Conservation (phyloP, 1,140 invertebrate genomes). For the Trichonephila clavipes region DNA sequence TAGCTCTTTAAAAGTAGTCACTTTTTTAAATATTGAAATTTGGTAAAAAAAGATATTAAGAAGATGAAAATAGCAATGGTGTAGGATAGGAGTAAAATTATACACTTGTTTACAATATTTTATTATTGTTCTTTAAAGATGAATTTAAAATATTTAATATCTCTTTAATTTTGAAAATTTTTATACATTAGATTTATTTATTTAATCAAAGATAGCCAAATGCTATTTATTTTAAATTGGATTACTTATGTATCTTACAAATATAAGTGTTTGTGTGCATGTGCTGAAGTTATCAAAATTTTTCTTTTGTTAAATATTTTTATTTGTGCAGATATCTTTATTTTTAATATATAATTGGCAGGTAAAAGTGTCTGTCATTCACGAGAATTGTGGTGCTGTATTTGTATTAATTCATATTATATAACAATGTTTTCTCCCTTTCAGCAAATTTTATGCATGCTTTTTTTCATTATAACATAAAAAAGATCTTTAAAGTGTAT, state of each 20-base stretch:
- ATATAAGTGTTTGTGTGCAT: background rate
- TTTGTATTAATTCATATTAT: background rate
- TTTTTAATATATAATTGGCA: background rate
- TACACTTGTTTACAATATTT: conserved; percentile 38
- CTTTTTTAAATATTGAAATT: too few species aligned
- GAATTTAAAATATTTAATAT: conserved; percentile 32
- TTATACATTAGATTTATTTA: conserved; percentile 37
- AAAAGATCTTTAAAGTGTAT: background rate
- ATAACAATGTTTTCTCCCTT: background rate
- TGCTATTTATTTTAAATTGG: background rate
- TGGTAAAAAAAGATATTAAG: too few species aligned
- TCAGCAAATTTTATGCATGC: background rate
- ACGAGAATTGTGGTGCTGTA: conserved; percentile 28
- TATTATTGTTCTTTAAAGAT: conserved; percentile 36
- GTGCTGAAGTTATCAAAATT: background rate
- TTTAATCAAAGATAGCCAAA: background rate
- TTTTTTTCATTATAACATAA: background rate
- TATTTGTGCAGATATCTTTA: conserved; percentile 41
- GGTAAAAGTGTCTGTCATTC: background rate
- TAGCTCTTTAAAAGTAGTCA: too few species aligned
- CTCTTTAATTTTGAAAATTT: conserved; percentile 1
- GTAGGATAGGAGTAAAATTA: background rate
- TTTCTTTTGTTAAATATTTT: background rate
- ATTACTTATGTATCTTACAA: background rate
- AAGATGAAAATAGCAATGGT: background rate